These are phyloP conservation scores for Diglossa brunneiventris DNA, from an alignment of 2,113 vertebrate genomes.

Conservation along the genomic window DNA sequence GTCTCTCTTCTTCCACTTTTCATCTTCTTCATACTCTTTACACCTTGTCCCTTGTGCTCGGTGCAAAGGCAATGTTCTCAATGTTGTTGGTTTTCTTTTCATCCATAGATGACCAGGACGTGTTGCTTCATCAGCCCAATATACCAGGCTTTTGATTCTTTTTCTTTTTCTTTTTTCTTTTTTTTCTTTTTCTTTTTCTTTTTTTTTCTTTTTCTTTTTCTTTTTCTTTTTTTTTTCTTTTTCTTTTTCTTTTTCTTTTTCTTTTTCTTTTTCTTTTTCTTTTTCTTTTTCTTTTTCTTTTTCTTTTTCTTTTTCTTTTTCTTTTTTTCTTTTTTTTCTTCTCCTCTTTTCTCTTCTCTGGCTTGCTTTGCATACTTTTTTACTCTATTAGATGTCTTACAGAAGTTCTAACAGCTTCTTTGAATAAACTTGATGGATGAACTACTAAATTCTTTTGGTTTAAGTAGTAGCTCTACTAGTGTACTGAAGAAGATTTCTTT, in stretches of 20 bases:
- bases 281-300: too few relatives aligned
- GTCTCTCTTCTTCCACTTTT: neutral
- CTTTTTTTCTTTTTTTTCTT: too few relatives aligned
- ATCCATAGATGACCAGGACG: neutral
- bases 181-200: accelerated
- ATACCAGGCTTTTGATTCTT: neutral
- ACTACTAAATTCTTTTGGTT: neutral
- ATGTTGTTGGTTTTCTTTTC: neutral
- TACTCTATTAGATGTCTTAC: neutral
- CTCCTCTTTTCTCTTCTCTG: neutral
- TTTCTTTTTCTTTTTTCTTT: too few relatives aligned
- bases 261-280: too few relatives aligned
- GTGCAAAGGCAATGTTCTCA: neutral
- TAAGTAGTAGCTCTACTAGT: neutral
- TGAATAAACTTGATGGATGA: slow-evolving; percentile 18
- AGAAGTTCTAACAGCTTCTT: neutral
- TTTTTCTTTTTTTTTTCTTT: too few relatives aligned
- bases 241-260: too few relatives aligned
- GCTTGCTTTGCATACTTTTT: neutral
- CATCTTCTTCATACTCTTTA: neutral
- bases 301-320: too few relatives aligned
- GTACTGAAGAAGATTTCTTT: neutral
- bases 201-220: accelerated
- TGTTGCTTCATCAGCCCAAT: neutral
- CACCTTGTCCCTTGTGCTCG: neutral